Conservation (phyloP, 1,140 invertebrate species). For the Drosophila oshimai region DNA sequence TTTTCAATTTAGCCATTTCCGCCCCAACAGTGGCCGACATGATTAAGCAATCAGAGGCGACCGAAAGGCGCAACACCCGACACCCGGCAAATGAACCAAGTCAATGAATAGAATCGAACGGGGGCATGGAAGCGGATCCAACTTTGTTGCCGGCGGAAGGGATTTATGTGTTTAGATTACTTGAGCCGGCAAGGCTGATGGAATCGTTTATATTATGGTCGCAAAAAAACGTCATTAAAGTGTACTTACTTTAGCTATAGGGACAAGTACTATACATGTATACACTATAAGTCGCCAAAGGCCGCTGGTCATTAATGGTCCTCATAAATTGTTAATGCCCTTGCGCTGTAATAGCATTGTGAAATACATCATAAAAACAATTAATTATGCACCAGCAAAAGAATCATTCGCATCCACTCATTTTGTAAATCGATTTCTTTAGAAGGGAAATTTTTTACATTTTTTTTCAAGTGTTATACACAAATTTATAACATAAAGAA, state of each 20-base stretch:
- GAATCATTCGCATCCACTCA: neutral
- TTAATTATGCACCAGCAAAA: slow-evolving; percentile 40
- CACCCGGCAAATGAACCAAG: slow-evolving; percentile 32
- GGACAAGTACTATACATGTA: slow-evolving; percentile 10
- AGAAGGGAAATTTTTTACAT: neutral
- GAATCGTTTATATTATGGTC: slow-evolving; percentile 50
- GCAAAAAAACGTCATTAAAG: slow-evolving; percentile 59
- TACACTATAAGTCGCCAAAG: slow-evolving; percentile 1
- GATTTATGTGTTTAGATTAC: slow-evolving; percentile 69
- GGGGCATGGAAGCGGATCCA: neutral
- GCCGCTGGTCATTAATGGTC: slow-evolving; percentile 23
- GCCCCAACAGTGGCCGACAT: slow-evolving; percentile 59
- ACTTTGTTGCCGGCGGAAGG: slow-evolving; percentile 33
- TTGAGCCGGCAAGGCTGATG: slow-evolving; percentile 27
- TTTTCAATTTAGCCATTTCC: slow-evolving; percentile 76
- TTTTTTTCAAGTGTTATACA: too few species aligned
- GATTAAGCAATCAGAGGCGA: slow-evolving; percentile 69
- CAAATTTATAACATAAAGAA: too few species aligned
- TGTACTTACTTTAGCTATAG: slow-evolving; percentile 11
- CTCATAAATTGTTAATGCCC: slow-evolving; percentile 41
- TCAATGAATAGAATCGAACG: slow-evolving; percentile 21
- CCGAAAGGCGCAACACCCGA: slow-evolving; percentile 52
- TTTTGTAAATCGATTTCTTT: slow-evolving; percentile 1
- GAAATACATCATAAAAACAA: slow-evolving; percentile 30
- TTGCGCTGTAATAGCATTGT: slow-evolving; percentile 31